Percentiles rank a stretch among this genome's conserved stretches.
phyloP scores from a whole-genome alignment of 2,797 vertebrate species.

The Gobio occitaniae region DNA sequence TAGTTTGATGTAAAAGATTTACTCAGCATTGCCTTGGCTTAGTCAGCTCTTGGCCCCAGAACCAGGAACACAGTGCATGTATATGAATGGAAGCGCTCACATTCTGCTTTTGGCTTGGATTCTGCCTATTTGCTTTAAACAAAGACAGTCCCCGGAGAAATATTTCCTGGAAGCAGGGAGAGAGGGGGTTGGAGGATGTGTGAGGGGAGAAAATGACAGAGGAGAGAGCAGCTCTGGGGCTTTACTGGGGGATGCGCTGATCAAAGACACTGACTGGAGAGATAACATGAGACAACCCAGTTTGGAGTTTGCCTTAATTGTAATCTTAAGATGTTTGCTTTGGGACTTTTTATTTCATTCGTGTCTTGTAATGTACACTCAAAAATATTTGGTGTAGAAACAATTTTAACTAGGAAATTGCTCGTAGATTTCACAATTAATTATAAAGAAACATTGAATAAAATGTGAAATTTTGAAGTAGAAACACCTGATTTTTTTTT shows the following conservation, averaged over 20 bases:
- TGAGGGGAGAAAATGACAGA: constrained; percentile 32
- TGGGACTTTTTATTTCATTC: background rate
- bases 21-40: constrained; percentile 24
- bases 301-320: constrained; percentile 17
- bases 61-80: background rate
- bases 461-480: too few species aligned
- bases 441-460: too few species aligned
- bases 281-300: constrained; percentile 20
- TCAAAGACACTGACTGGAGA: constrained; percentile 31
- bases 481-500: too few species aligned
- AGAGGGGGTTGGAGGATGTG: background rate
- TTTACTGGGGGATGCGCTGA: constrained; percentile 26
- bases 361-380: background rate
- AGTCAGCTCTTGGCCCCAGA: constrained; percentile 37
- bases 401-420: background rate
- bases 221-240: constrained; percentile 38
- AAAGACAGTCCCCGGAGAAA: constrained; percentile 47
- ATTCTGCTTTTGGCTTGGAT: constrained; percentile 30
- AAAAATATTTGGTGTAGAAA: background rate
- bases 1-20: constrained; percentile 4
- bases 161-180: constrained; percentile 31
- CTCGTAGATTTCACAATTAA: too few species aligned
- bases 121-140: constrained; percentile 46
- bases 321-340: constrained; percentile 16
- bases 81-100: constrained; percentile 14